These are phyloP conservation scores for Drosophila neotestacea DNA, from an alignment of 2,888 invertebrate genomes.

Conservation along the genomic window DNA sequence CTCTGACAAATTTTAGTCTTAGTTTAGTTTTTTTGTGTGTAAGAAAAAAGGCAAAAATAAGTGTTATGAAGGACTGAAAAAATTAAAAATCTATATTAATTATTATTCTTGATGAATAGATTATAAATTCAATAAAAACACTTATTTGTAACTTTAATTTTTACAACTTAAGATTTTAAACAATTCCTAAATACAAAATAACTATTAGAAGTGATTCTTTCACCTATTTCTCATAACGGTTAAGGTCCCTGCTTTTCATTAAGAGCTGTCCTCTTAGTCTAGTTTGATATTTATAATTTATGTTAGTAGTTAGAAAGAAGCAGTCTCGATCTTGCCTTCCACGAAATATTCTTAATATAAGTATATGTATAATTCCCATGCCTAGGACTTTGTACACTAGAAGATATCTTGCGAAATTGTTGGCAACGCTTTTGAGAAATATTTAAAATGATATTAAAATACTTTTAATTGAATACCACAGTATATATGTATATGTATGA, in stretches of 20 bases:
- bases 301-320: neutral
- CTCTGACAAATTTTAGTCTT: too few species aligned
- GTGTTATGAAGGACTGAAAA: too few species aligned
- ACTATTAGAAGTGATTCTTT: too few species aligned
- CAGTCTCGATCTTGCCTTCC: neutral
- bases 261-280: neutral
- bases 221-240: neutral
- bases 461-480: constrained; percentile 32
- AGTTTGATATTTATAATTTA: neutral
- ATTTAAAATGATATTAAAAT: constrained; percentile 40
- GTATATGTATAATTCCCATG: neutral
- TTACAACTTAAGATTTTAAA: too few species aligned
- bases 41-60: too few species aligned
- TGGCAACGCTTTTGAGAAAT: constrained; percentile 36
- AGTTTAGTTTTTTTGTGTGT: too few species aligned
- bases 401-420: constrained; percentile 21
- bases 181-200: too few species aligned
- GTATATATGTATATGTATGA: constrained; percentile 4
- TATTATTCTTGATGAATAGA: too few species aligned
- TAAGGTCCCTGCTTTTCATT: neutral
- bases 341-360: neutral
- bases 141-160: too few species aligned
- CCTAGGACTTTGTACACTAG: constrained; percentile 5
- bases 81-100: too few species aligned
- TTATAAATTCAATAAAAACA: too few species aligned